phyloP scores from a whole-genome alignment of 2,888 invertebrate species.

The Seira musarum region DNA sequence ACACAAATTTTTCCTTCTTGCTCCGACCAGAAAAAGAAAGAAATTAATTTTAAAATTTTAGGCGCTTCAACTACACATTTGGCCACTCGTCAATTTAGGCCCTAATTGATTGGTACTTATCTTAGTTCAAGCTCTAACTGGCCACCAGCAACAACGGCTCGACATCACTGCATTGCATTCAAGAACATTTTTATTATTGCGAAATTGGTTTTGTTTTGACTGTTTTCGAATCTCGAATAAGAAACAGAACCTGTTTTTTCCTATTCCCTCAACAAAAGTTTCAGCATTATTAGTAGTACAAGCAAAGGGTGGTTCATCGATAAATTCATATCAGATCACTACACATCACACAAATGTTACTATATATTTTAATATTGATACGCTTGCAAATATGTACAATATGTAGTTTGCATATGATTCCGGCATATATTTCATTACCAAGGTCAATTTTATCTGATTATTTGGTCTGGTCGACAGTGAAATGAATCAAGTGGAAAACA shows the following conservation, averaged over 20 bases:
- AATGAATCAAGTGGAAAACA: not conserved
- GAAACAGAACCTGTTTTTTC: conserved; percentile 2
- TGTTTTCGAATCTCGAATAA: not conserved
- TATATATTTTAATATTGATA: not conserved
- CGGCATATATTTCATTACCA: conserved; percentile 12
- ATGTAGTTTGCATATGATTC: no score
- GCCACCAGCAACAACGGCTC: not conserved
- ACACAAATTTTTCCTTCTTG: no score
- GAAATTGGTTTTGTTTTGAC: not conserved
- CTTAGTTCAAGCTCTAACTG: not conserved
- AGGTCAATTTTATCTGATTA: conserved; percentile 12
- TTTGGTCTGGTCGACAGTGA: not conserved
- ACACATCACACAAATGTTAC: not conserved
- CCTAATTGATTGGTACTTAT: not conserved
- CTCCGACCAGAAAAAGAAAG: no score
- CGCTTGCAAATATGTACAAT: no score
- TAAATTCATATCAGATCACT: not conserved
- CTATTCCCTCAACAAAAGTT: not conserved
- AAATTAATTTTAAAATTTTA: no score
- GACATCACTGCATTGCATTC: not conserved
- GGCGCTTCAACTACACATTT: no score
- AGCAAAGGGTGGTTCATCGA: not conserved
- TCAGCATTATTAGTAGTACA: no score
- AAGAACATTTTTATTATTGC: not conserved
- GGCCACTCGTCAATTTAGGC: no score